Percentiles rank a stretch among this genome's conserved stretches.
Conservation (phyloP, 2,797 vertebrate genomes). For the Myioborus melanocephalus region DNA sequence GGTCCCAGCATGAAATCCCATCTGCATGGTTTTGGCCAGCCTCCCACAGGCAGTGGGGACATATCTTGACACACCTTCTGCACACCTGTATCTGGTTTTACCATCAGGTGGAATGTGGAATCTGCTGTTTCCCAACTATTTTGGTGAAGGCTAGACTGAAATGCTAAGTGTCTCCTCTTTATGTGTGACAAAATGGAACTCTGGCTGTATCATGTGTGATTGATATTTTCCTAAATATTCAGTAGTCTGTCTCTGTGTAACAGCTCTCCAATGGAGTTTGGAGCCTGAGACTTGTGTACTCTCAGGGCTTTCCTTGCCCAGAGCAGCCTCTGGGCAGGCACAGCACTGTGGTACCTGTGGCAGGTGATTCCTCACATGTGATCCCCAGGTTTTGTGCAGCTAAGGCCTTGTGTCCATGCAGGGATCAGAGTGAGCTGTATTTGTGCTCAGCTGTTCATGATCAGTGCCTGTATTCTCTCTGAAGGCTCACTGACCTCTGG, state of each 20-base stretch:
- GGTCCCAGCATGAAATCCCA: neutral
- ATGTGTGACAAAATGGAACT: neutral
- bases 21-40: neutral
- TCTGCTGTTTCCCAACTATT: conserved; percentile 6
- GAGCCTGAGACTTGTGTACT: neutral
- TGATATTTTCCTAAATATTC: neutral
- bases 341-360: neutral
- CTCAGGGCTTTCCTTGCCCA: neutral
- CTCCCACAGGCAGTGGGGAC: neutral
- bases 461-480: neutral
- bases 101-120: neutral
- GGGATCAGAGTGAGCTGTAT: fast-evolving
- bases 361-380: neutral
- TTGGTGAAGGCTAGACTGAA: neutral
- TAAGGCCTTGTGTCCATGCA: neutral
- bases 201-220: neutral
- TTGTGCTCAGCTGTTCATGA: neutral
- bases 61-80: neutral
- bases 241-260: neutral
- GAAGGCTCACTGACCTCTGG: neutral
- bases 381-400: neutral
- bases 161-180: neutral
- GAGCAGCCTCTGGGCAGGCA: neutral
- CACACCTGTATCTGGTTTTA: neutral
- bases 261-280: neutral